Percentiles rank a stretch among this genome's conserved stretches.
Evolutionary conservation across 2,888 invertebrate species (phyloP).

Genomic region (Aradus depressus): DNA sequence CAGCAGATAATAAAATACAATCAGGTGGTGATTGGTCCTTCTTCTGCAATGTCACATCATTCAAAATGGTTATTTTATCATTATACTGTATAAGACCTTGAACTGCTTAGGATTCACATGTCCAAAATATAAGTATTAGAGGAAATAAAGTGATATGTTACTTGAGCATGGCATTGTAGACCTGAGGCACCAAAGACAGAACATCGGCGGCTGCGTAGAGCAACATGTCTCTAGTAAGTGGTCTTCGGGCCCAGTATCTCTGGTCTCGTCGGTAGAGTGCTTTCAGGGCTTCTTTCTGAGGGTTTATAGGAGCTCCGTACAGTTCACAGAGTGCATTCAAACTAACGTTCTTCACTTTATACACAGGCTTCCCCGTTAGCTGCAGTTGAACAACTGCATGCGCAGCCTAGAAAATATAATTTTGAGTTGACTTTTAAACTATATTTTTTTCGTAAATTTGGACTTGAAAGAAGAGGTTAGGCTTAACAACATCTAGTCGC

Average conservation of each 20-base stretch:
- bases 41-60: too few species aligned
- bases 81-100: too few species aligned
- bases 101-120: too few species aligned
- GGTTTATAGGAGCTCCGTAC: constrained; percentile 78
- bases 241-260: constrained; percentile 74
- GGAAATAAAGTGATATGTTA: constrained; percentile 32
- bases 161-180: constrained; percentile 61
- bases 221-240: constrained; percentile 81
- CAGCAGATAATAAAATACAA: too few species aligned
- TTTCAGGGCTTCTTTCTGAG: constrained; percentile 81
- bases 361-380: constrained; percentile 79
- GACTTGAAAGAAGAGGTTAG: too few species aligned
- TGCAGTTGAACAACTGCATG: constrained; percentile 85
- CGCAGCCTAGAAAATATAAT: constrained; percentile 49
- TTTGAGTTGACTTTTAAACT: too few species aligned
- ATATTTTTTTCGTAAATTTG: too few species aligned
- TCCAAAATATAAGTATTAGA: too few species aligned
- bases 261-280: constrained; percentile 75
- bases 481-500: too few species aligned
- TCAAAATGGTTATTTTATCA: too few species aligned
- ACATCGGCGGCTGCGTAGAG: constrained; percentile 85
- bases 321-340: constrained; percentile 82
- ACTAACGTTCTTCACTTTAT: constrained; percentile 88
- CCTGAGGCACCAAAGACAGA: constrained; percentile 68
- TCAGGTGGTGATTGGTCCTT: too few species aligned